Conservation (phyloP, 2,797 vertebrate species). For the Syndactyla subalaris region DNA sequence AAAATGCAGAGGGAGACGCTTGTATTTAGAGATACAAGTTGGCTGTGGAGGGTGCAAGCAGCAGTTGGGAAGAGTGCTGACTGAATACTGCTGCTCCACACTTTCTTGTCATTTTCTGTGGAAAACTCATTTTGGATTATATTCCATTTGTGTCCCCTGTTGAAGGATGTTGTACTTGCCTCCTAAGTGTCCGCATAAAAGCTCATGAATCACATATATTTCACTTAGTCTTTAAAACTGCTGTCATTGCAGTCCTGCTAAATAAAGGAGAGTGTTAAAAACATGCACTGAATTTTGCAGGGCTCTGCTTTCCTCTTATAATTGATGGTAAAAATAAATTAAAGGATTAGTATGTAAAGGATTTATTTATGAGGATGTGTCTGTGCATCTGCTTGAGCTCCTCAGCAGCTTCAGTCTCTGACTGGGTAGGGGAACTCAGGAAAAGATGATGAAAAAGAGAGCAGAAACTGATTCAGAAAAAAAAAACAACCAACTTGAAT, state of each 20-base stretch:
- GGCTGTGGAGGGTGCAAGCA: background rate
- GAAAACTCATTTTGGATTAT: constrained; percentile 14
- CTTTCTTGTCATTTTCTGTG: background rate
- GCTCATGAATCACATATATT: background rate
- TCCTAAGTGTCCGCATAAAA: background rate
- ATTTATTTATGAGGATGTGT: background rate
- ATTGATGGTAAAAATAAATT: constrained; percentile 41
- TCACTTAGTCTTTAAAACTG: background rate
- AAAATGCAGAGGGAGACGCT: constrained; percentile 6
- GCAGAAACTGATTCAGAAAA: background rate
- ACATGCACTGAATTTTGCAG: background rate
- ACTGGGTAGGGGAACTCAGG: background rate
- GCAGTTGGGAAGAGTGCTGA: background rate
- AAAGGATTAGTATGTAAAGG: background rate
- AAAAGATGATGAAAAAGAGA: background rate
- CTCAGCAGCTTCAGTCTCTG: background rate
- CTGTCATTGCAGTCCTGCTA: background rate
- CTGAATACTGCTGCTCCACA: background rate
- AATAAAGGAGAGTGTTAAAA: constrained; percentile 12
- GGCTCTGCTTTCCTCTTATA: background rate
- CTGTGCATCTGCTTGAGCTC: background rate
- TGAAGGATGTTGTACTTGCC: background rate
- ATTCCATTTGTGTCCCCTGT: constrained; percentile 44
- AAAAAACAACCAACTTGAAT: background rate
- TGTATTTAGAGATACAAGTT: background rate